Base-by-base conservation (phyloP, 2,888 invertebrate species). In the Ceratothoa steindachneri region DNA sequence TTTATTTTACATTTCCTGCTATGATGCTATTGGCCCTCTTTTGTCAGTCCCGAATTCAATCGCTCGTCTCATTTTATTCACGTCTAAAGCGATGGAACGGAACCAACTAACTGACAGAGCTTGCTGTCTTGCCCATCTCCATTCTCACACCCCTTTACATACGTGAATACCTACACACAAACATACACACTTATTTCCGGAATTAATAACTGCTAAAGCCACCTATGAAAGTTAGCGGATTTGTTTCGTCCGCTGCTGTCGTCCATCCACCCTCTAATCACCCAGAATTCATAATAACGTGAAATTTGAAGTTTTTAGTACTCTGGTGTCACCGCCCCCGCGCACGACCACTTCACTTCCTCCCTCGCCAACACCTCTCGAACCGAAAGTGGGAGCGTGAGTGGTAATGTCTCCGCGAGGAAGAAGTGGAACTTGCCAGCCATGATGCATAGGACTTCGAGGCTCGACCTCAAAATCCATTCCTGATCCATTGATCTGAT, bases 381-480 rank as follows among this genome's bases (percentile, higher is more conserved):
- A n/a, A n/a, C n/a, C n/a, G n/a, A n/a, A n/a, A n/a, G n/a, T 41
- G 7, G 41, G 15, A 41, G 41, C 41, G 5, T 41, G 41, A 41
- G 41, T 41, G 41, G 41, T 41, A 41, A 41, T 15, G 41, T 41
- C 41, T 41, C 41, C 7, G 7, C 41, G 15, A 41, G n/a, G 41
- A 41, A 41, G 15, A 41, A 15, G 41, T 41, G 5, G n/a, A n/a
- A n/a, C n/a, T n/a, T n/a, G n/a, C n/a, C n/a, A n/a, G 41, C 41
- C 41, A 9, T 41, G 41, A 41, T 41, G 41, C 7, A 41, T 41
- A 15, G 41, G 41, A n/a, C 41, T 24, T 9, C 60, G 60, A n/a
- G 24, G 12, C 60, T 60, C 60, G n/a, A 60, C 60, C 60, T 60
- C 12, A 60, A 60, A 60, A 60, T 60, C 60, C 27, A 60, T 60